Percentiles rank a stretch among this genome's conserved stretches.
Evolutionary conservation across 2,113 vertebrate genomes (phyloP).

Genomic region (Arenaria interpres): DNA sequence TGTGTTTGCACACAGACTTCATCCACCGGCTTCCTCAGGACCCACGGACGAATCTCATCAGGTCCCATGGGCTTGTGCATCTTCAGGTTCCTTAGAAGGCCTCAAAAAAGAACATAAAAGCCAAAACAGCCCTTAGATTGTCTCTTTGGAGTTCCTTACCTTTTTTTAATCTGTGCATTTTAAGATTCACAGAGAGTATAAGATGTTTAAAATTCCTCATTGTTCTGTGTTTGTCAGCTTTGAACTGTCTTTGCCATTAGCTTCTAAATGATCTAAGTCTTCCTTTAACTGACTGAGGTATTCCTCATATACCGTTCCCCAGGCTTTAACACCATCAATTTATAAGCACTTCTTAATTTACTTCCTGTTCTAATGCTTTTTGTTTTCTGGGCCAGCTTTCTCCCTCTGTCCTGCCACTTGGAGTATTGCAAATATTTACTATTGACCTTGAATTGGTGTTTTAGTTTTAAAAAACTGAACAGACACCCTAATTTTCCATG

Average conservation of each 20-base stretch:
- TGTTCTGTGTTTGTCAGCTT: constrained; percentile 29
- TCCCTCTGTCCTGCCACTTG: not conserved
- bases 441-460: not conserved
- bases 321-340: not conserved
- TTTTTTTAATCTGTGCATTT: constrained; percentile 27
- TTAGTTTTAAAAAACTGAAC: not conserved
- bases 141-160: not conserved
- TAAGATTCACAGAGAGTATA: not conserved
- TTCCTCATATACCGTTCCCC: constrained; percentile 15
- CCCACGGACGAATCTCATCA: not conserved
- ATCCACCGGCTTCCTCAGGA: not conserved
- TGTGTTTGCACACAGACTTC: not conserved
- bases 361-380: not conserved
- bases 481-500: not conserved
- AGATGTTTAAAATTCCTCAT: constrained; percentile 25
- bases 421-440: not conserved
- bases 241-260: constrained; percentile 40
- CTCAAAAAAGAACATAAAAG: not conserved
- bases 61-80: not conserved
- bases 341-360: constrained; percentile 24
- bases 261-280: constrained; percentile 40
- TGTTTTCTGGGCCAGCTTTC: not conserved
- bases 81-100: not conserved
- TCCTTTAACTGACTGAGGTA: not conserved
- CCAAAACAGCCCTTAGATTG: not conserved